Conservation (phyloP, 2,113 vertebrate genomes). For the Paramisgurnus dabryanus region DNA sequence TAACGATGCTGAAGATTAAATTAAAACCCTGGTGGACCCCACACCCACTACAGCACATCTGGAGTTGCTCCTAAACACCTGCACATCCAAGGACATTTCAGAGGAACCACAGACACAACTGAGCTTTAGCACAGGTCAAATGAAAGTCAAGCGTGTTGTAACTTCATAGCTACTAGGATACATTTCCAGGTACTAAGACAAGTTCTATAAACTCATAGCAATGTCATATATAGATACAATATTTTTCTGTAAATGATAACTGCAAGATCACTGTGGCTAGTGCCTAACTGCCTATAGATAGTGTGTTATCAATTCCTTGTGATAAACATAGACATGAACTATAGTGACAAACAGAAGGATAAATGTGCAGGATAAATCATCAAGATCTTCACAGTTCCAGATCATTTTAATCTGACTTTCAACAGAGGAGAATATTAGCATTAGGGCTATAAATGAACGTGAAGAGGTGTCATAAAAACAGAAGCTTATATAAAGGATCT, state of each 20-base stretch:
- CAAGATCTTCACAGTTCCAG: neutral
- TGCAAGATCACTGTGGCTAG: neutral
- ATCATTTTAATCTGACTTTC: neutral
- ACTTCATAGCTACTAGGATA: neutral
- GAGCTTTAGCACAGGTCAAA: neutral
- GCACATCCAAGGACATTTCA: conserved; percentile 45
- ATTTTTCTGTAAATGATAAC: neutral
- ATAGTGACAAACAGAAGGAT: neutral
- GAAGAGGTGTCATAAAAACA: conserved; percentile 39
- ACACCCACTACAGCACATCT: conserved; percentile 46
- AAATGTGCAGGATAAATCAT: neutral
- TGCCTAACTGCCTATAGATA: neutral
- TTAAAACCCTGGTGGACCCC: conserved; percentile 46
- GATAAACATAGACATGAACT: neutral
- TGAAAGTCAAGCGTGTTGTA: neutral
- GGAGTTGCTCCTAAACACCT: conserved; percentile 48
- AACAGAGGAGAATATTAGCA: neutral
- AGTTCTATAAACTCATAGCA: neutral
- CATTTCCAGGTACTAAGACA: neutral
- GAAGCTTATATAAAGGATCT: conserved; percentile 37
- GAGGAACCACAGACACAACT: neutral
- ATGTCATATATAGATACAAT: neutral
- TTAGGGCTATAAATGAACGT: conserved; percentile 27
- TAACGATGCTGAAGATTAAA: conserved; percentile 52
- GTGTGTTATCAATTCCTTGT: neutral